Evolutionary conservation across 2,113 vertebrate species (phyloP), one percentile per base, ranked within the genome.

Genomic region (Microcebus tavaratra): DNA sequence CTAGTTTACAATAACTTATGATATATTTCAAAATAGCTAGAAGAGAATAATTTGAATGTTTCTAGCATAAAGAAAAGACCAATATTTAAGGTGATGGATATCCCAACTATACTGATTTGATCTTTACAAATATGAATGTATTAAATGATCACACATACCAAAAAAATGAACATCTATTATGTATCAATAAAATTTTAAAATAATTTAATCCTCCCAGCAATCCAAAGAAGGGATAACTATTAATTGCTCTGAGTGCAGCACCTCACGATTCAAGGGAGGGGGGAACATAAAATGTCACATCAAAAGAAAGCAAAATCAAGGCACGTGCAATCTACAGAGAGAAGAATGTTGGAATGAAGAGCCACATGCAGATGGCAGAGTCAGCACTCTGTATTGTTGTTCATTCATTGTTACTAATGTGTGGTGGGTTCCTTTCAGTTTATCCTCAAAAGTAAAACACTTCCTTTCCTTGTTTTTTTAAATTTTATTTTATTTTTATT

Each of bases 281-380:
- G 48, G 29, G 18, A 14, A 76, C 29, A 42, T 14, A 36, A 65
- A 73, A 36, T 17, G 29, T 65, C 21, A 42, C 45, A 45, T 55
- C 20, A 83, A 63, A 89, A 42, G 59, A 61, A 59, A 92, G 65
- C 11, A 20, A 59, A 59, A 48, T 39, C 42, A 31, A 36, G 0
- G 27, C 13, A 18, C 7, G 1, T 0, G 0, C 8, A 17, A 10
- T 5, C 6, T 6, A 5, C 27, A 42, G 50, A 81, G 39, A 89
- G 48, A 27, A 12, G 12, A 27, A 34, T 6, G 2, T 2, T 14
- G 65, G 15, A 59, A 36, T 23, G 23, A 36, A 72, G 53, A 13
- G 0, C 14, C 5, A 21, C 31, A 3, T 1, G 48, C 8, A 31
- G 6, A 36, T 1, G 4, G 23, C 59, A 10, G 4, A 13, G 34